Evolutionary conservation across 1,140 invertebrate genomes (phyloP).

Genomic region (Episyrphus balteatus): DNA sequence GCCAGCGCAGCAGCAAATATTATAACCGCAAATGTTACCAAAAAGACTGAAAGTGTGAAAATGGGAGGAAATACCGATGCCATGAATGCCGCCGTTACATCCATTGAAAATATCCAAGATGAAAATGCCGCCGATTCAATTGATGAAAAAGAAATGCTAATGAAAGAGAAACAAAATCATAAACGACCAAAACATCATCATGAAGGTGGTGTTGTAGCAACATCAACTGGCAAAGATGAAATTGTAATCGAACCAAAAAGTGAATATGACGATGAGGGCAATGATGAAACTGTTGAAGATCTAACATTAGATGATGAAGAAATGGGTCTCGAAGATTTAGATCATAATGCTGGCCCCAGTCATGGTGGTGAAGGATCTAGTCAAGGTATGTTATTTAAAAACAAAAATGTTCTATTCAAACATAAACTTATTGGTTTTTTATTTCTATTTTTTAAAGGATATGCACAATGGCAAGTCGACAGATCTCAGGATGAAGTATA

Average conservation of each 20-base stretch:
- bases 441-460: conserved; percentile 36
- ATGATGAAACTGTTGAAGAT: conserved; percentile 70
- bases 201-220: conserved; percentile 16
- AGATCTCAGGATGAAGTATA: conserved; percentile 61
- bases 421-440: neutral
- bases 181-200: conserved; percentile 8
- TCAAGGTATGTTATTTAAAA: conserved; percentile 36
- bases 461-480: conserved; percentile 54
- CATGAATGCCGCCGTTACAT: conserved; percentile 20
- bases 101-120: conserved; percentile 26
- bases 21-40: conserved; percentile 36
- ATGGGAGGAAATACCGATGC: conserved; percentile 25
- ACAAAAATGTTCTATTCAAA: neutral
- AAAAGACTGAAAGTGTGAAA: conserved; percentile 39
- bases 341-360: conserved; percentile 44
- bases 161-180: conserved; percentile 12
- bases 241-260: conserved; percentile 61
- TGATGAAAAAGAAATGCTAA: conserved; percentile 13
- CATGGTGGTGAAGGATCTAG: conserved; percentile 48
- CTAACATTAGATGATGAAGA: conserved; percentile 68
- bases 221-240: conserved; percentile 34
- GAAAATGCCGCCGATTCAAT: conserved; percentile 15
- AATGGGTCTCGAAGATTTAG: conserved; percentile 39
- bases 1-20: conserved; percentile 10
- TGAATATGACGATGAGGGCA: conserved; percentile 60